These are phyloP conservation scores for Proisotoma minuta DNA, from an alignment of 2,888 invertebrate genomes.

Conservation along the genomic window DNA sequence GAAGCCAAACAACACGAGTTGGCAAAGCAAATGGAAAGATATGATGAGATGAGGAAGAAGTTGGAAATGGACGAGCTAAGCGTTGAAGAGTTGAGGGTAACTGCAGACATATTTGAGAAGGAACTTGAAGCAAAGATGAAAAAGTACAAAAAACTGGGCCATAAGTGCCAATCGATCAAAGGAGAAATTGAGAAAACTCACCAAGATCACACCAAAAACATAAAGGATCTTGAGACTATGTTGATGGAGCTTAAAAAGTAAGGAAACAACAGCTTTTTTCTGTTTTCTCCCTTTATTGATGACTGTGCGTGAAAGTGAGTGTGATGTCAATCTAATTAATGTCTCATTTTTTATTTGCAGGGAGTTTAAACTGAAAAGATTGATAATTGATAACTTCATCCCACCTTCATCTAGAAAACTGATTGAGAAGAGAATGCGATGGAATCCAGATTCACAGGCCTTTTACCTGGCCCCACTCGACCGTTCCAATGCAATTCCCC, in stretches of 20 bases:
- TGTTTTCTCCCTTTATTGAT: too few species aligned
- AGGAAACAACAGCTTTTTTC: too few species aligned
- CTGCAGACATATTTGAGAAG: constrained; percentile 86
- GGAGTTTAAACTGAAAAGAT: constrained; percentile 80
- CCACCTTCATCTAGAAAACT: constrained; percentile 57
- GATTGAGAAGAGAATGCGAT: constrained; percentile 38
- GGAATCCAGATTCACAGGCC: constrained; percentile 39
- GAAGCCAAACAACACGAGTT: constrained; percentile 82
- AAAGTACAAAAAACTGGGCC: constrained; percentile 83
- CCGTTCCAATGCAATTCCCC: constrained; percentile 31
- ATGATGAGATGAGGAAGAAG: constrained; percentile 88
- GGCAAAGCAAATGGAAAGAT: constrained; percentile 70
- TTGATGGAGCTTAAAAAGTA: constrained; percentile 81
- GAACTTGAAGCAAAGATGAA: constrained; percentile 95
- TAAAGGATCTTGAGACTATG: constrained; percentile 84
- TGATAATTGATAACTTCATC: constrained; percentile 86
- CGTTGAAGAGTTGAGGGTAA: constrained; percentile 81
- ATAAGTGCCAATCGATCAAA: constrained; percentile 69
- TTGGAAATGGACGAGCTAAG: constrained; percentile 91
- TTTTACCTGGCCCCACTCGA: constrained; percentile 38
- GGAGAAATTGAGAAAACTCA: constrained; percentile 76
- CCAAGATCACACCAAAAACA: constrained; percentile 83
- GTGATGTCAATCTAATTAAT: neutral
- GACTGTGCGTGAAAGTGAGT: neutral
- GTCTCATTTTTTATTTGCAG: constrained; percentile 49